Base-by-base conservation (phyloP, 1,140 invertebrate genomes). In the Dendrolimus kikuchii region DNA sequence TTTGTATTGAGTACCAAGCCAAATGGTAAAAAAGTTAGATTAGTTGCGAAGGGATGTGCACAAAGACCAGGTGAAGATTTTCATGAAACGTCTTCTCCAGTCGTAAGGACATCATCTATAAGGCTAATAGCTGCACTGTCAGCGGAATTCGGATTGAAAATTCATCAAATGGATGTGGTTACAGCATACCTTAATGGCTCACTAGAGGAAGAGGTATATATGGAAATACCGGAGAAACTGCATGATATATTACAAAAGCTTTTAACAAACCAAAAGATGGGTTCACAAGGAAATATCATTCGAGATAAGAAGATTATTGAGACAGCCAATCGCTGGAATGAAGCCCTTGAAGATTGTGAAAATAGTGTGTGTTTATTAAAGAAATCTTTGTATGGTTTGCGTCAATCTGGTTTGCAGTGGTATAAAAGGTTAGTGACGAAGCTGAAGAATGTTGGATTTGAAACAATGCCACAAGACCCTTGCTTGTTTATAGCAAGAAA, bases 151-250 rank as follows among this genome's bases (percentile, higher is more conserved):
- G 57, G 57, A 44, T 45, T 66, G 45, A 52, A 62, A 4, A 60
- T 62, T 9, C 60, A 63, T 41, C 60, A 63, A 42, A 63, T 66
- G 60, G 60, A 66, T 38, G 64, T 66, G 8, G 58, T 63, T 1
- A 66, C 60, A 46, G 57, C 57, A 7, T 66, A 66, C 39, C 36
- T 66, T 7, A 66, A 62, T 51, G 61, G 64, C 41, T 39, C 51
- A 53, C 23, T 66, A 40, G 60, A 66, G 7, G 55, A 59, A 55
- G 62, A 64, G 38, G 62, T 64, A 4, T 64, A 53, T 47, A 64
- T 64, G 62, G 52, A 64, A 43, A 40, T 60, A 49, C 57, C 61
- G 9, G 57, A 64, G 46, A 4, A 57, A 7, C 6, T 64, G 52
- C 5, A 37, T 6, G 42, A 66, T 46, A 7, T 60, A 23, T 42